Conservation (phyloP, 2,888 invertebrate genomes). For the Sisyra terminalis region DNA sequence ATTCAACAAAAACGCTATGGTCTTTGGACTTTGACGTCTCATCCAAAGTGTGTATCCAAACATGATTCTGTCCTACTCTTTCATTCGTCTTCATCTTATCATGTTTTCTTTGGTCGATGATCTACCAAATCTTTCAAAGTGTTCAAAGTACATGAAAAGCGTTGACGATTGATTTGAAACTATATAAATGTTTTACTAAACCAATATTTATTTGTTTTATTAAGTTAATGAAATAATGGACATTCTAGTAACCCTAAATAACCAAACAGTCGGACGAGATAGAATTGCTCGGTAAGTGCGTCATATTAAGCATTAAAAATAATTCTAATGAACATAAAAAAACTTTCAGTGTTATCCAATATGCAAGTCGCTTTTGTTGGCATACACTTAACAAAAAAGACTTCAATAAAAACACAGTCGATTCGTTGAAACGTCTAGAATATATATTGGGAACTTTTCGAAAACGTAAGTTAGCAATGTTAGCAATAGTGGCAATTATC, state of each 20-base stretch:
- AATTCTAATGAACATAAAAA: slow-evolving; percentile 1
- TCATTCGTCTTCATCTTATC: too few relatives aligned
- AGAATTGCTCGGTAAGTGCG: slow-evolving; percentile 28
- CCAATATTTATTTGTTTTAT: too few relatives aligned
- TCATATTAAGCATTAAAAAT: neutral
- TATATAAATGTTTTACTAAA: too few relatives aligned
- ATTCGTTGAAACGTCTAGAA: slow-evolving; percentile 65
- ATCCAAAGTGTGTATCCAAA: too few relatives aligned
- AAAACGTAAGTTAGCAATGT: slow-evolving; percentile 43
- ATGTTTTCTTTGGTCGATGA: too few relatives aligned
- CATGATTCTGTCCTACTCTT: too few relatives aligned
- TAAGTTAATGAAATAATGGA: slow-evolving; percentile 23
- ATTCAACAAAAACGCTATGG: too few relatives aligned
- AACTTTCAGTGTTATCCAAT: slow-evolving; percentile 54
- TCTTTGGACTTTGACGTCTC: too few relatives aligned
- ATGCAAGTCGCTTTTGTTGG: slow-evolving; percentile 66
- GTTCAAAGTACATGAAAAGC: too few relatives aligned
- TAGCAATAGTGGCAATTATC: slow-evolving; percentile 1
- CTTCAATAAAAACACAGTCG: slow-evolving; percentile 40
- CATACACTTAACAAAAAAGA: slow-evolving; percentile 47
- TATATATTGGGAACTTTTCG: slow-evolving; percentile 70
- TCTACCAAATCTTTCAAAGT: too few relatives aligned
- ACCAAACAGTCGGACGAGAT: slow-evolving; percentile 32
- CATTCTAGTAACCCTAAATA: slow-evolving; percentile 27
- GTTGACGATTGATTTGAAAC: too few relatives aligned